These are phyloP conservation scores for Piprites chloris DNA, from an alignment of 2,113 vertebrate genomes.

Conservation along the genomic window DNA sequence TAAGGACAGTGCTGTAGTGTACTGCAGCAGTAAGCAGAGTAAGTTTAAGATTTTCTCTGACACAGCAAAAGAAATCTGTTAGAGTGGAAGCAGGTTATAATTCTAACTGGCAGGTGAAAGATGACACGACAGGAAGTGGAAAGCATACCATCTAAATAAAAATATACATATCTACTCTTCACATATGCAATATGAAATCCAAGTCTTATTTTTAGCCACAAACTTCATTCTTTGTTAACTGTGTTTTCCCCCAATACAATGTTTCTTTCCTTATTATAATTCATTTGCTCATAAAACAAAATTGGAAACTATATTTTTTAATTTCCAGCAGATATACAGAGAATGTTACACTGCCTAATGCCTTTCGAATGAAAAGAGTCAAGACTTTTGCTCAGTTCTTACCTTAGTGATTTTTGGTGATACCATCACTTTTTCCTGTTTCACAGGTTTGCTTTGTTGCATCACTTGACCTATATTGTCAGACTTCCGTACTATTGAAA, in stretches of 20 bases:
- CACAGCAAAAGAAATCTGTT: not conserved
- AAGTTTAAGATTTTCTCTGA: not conserved
- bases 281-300: not conserved
- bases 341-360: not conserved
- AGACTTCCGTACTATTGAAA: conserved; percentile 65
- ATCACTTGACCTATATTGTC: conserved; percentile 46
- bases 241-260: not conserved
- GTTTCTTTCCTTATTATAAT: not conserved
- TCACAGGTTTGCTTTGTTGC: conserved; percentile 65
- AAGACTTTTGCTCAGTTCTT: not conserved
- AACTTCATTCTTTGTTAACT: not conserved
- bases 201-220: not conserved
- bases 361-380: fast-evolving
- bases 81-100: not conserved
- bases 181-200: not conserved
- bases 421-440: conserved; percentile 69
- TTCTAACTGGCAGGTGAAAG: not conserved
- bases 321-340: not conserved
- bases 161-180: not conserved
- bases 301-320: not conserved
- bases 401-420: conserved; percentile 74
- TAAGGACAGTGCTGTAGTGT: not conserved
- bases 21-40: not conserved
- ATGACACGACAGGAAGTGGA: not conserved
- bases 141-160: not conserved